phyloP scores from a whole-genome alignment of 2,888 invertebrate species.

The Byasa hedistus region DNA sequence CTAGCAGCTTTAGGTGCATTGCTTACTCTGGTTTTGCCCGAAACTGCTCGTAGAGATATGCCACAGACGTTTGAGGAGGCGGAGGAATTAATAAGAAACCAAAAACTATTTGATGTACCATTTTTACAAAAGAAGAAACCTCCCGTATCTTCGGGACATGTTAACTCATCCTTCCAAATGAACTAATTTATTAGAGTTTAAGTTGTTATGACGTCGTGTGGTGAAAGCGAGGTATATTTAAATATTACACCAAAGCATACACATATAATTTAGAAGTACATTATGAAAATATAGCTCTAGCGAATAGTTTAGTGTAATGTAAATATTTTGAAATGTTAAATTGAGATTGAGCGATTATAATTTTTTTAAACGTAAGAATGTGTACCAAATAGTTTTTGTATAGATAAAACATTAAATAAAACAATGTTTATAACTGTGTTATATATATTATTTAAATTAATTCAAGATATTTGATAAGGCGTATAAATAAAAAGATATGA shows the following conservation, averaged over 20 bases:
- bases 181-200: conserved; percentile 20
- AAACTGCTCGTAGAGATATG: conserved; percentile 60
- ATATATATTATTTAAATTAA: neutral
- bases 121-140: conserved; percentile 39
- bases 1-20: conserved; percentile 45
- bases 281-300: conserved; percentile 7
- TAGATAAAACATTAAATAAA: conserved; percentile 8
- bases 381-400: conserved; percentile 8
- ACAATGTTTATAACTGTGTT: neutral
- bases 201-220: neutral
- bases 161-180: conserved; percentile 37
- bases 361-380: neutral
- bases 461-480: conserved; percentile 17
- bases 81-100: conserved; percentile 49
- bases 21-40: conserved; percentile 53
- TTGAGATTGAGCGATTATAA: neutral
- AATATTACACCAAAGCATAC: conserved; percentile 4
- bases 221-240: conserved; percentile 11
- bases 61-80: conserved; percentile 66
- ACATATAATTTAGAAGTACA: neutral
- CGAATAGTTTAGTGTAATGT: conserved; percentile 11
- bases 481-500: conserved; percentile 18
- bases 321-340: neutral
- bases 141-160: conserved; percentile 30
- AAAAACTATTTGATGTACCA: conserved; percentile 54